phyloP scores from a whole-genome alignment of 2,888 invertebrate genomes.

The Meta bourneti region DNA sequence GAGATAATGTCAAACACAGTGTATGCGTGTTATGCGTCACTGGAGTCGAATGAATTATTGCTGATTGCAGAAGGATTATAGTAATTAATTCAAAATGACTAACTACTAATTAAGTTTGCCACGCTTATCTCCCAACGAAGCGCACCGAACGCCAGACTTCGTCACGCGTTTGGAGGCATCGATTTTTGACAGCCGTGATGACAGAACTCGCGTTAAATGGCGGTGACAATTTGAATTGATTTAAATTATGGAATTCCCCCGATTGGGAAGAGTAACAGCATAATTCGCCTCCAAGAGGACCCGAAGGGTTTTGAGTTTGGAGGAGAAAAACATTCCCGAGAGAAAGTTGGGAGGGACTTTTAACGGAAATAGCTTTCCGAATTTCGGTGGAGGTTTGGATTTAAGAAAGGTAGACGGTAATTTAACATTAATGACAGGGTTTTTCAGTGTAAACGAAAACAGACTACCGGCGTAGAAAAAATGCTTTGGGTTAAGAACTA shows the following conservation, averaged over 20 bases:
- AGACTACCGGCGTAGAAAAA: too few relatives aligned
- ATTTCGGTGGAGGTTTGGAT: too few relatives aligned
- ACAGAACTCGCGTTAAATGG: slow-evolving; percentile 19
- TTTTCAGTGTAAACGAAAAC: too few relatives aligned
- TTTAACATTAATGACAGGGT: too few relatives aligned
- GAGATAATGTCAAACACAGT: slow-evolving; percentile 57
- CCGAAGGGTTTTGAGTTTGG: too few relatives aligned
- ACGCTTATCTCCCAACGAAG: slow-evolving; percentile 55
- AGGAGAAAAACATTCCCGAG: too few relatives aligned
- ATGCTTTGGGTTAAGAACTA: too few relatives aligned
- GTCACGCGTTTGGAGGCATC: slow-evolving; percentile 28
- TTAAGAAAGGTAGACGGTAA: too few relatives aligned
- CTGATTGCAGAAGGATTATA: slow-evolving; percentile 56
- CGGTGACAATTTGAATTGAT: slow-evolving; percentile 38
- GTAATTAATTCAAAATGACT: slow-evolving; percentile 67
- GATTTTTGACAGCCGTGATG: slow-evolving; percentile 43
- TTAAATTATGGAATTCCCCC: slow-evolving; percentile 37
- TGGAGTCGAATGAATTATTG: slow-evolving; percentile 58
- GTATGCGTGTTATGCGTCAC: slow-evolving; percentile 39
- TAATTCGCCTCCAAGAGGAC: not conserved
- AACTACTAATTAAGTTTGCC: slow-evolving; percentile 64
- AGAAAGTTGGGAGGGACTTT: too few relatives aligned
- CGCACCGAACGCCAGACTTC: slow-evolving; percentile 26
- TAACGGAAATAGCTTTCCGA: too few relatives aligned
- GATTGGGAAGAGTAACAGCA: slow-evolving; percentile 1